These are phyloP conservation scores for Rhodophaea formosa DNA, from an alignment of 2,888 invertebrate genomes.

Conservation along the genomic window DNA sequence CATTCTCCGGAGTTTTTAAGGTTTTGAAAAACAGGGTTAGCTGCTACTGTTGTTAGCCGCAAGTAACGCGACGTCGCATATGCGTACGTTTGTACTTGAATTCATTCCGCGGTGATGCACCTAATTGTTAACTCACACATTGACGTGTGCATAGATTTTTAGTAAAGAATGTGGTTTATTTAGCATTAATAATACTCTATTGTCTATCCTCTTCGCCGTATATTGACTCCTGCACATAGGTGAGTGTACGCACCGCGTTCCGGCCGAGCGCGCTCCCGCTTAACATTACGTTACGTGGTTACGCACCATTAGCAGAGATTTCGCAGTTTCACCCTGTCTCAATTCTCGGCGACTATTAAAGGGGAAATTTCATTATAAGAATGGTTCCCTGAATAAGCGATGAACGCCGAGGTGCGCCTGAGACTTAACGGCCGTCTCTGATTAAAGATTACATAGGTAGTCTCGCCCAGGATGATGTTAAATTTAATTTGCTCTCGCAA, in stretches of 20 bases:
- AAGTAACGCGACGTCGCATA: too few species aligned
- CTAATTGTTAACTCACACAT: too few species aligned
- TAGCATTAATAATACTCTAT: too few species aligned
- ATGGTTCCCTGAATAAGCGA: constrained; percentile 61
- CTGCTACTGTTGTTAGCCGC: too few species aligned
- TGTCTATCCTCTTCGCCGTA: neutral
- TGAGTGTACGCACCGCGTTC: constrained; percentile 25
- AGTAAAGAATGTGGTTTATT: too few species aligned
- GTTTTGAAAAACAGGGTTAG: too few species aligned
- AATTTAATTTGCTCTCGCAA: constrained; percentile 54
- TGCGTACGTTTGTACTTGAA: too few species aligned
- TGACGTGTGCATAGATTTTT: too few species aligned
- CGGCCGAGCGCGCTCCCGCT: constrained; percentile 38
- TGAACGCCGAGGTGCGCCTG: constrained; percentile 46
- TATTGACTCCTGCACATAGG: neutral
- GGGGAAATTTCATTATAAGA: constrained; percentile 70
- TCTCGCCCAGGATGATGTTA: constrained; percentile 41
- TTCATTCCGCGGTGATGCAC: too few species aligned
- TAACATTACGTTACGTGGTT: constrained; percentile 61
- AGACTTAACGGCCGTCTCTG: constrained; percentile 47
- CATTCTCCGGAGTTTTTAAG: too few species aligned
- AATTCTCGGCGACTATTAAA: constrained; percentile 62
- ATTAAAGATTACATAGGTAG: constrained; percentile 57
- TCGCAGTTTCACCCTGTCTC: constrained; percentile 64
- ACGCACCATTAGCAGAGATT: constrained; percentile 65